phyloP scores from a whole-genome alignment of 2,797 vertebrate genomes.

The Meda fulgida region DNA sequence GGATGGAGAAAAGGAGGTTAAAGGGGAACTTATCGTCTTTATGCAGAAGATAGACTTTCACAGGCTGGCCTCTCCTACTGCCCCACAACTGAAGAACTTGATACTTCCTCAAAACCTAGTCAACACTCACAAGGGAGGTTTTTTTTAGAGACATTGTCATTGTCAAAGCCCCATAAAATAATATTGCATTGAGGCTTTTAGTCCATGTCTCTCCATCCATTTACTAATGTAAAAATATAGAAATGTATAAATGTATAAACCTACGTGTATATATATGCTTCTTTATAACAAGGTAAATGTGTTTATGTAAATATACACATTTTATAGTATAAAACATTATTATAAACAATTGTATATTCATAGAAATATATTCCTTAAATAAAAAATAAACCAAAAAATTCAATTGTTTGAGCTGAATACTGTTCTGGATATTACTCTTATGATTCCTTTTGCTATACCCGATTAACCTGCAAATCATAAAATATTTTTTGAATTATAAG shows the following conservation, averaged over 20 bases:
- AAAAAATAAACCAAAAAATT: not conserved
- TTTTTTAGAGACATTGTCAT: not conserved
- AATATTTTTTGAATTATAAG: not conserved
- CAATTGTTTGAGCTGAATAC: not conserved
- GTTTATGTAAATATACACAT: no score
- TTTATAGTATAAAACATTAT: no score
- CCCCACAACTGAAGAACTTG: constrained; percentile 24
- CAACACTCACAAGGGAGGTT: not conserved
- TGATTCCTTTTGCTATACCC: no score
- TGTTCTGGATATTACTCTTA: not conserved
- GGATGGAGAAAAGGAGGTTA: constrained; percentile 46
- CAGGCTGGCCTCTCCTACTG: constrained; percentile 43
- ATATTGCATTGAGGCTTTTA: not conserved
- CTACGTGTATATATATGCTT: not conserved
- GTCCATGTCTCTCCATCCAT: not conserved
- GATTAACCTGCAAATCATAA: not conserved
- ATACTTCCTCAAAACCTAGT: constrained; percentile 29
- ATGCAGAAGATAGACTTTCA: constrained; percentile 60
- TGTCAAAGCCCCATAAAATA: not conserved
- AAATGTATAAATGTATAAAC: no score
- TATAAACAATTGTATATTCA: no score
- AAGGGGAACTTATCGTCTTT: constrained; percentile 58
- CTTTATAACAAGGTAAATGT: no score
- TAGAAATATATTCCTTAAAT: not conserved
- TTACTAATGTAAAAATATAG: not conserved